phyloP scores from a whole-genome alignment of 30 jellyfish, hydroid and myxozoan genomes.

The Turritopsis rubra region DNA sequence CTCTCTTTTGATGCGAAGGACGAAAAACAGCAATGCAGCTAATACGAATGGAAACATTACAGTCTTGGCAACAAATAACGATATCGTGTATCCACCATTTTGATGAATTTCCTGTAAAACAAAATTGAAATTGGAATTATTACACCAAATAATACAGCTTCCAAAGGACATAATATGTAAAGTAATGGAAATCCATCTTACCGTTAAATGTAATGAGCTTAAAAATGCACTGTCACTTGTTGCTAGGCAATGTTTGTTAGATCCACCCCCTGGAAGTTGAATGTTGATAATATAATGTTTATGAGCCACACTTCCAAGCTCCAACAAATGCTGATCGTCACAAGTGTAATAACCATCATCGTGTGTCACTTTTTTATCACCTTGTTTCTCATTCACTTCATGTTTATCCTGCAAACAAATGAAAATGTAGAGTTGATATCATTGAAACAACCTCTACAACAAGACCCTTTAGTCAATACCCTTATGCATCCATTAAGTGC shows the following conservation, averaged over 20 bases:
- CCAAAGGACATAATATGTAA: no score
- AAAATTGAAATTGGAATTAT: not conserved
- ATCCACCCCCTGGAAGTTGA: constrained; percentile 38
- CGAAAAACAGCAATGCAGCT: constrained; percentile 71
- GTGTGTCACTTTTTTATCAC: constrained; percentile 2
- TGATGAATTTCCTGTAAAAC: constrained; percentile 67
- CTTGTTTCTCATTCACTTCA: not conserved
- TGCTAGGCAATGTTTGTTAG: constrained; percentile 26
- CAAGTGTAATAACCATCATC: constrained; percentile 73
- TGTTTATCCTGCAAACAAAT: not conserved
- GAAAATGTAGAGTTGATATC: not conserved
- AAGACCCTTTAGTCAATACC: no score
- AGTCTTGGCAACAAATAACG: constrained; percentile 80
- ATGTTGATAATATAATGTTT: constrained; percentile 53
- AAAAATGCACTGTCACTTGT: constrained; percentile 20
- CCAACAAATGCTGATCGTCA: constrained; percentile 82
- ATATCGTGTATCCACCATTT: constrained; percentile 72
- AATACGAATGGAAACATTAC: constrained; percentile 63
- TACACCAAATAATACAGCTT: not conserved
- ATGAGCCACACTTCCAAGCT: constrained; percentile 76
- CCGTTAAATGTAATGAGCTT: constrained; percentile 62
- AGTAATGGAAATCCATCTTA: not conserved
- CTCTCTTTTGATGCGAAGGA: constrained; percentile 50
- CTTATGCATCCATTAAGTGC: no score
- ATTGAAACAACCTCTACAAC: constrained; percentile 2